These are phyloP conservation scores for Dolichopus griseipennis DNA, from an alignment of 2,888 invertebrate species.

Conservation along the genomic window DNA sequence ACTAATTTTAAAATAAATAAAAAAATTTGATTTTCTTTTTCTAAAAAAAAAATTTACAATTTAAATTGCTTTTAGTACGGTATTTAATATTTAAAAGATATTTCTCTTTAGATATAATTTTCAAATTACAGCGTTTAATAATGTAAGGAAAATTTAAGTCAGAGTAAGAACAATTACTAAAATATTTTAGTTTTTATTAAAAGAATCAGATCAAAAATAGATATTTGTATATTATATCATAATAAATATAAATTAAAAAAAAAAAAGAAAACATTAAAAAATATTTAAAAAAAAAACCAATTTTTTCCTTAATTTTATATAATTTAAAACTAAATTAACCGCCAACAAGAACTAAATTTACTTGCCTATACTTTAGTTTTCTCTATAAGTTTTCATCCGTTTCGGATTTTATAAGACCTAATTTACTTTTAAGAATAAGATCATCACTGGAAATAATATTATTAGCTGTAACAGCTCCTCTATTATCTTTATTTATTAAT, in stretches of 20 bases:
- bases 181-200: too few species aligned
- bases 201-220: too few species aligned
- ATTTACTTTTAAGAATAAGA: constrained; percentile 37
- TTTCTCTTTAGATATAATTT: too few species aligned
- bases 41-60: too few species aligned
- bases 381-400: constrained; percentile 42
- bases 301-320: neutral
- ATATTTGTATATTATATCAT: neutral
- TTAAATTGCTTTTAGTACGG: too few species aligned
- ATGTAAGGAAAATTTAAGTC: too few species aligned
- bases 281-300: neutral
- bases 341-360: constrained; percentile 24
- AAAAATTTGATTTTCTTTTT: too few species aligned
- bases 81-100: too few species aligned
- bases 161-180: too few species aligned
- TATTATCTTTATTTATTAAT: constrained; percentile 13
- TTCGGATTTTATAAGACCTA: constrained; percentile 41
- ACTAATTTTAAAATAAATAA: too few species aligned
- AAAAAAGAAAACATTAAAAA: neutral
- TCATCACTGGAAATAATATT: constrained; percentile 22
- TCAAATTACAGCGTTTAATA: too few species aligned
- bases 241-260: neutral
- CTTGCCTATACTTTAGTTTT: constrained; percentile 28
- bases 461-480: constrained; percentile 10
- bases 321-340: constrained; percentile 8